A percentile compares a stretch with the other conserved stretches of the same genome.
These are phyloP conservation scores for Forpus xanthops DNA, from an alignment of 2,797 vertebrate genomes.

Conservation along the genomic window DNA sequence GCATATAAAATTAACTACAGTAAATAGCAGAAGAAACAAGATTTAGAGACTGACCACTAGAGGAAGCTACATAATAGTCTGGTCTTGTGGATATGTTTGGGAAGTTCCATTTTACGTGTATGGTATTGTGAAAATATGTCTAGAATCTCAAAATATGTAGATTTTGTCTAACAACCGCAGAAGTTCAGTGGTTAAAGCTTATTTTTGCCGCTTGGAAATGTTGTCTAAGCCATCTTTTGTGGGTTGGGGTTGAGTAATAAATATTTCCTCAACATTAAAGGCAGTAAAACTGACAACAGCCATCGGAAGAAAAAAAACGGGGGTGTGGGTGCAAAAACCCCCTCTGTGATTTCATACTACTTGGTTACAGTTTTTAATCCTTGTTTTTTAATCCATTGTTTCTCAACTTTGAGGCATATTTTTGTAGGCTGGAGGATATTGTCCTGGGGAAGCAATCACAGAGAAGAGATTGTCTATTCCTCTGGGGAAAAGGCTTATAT, in stretches of 20 bases:
- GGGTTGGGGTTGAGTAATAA: background rate
- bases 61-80: slow-evolving; percentile 15
- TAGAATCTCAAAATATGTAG: background rate
- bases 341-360: background rate
- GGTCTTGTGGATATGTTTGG: background rate
- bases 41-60: slow-evolving; percentile 20
- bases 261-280: background rate
- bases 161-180: background rate
- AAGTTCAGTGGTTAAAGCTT: background rate
- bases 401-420: background rate
- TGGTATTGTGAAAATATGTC: background rate
- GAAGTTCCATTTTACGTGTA: background rate
- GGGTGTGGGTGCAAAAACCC: background rate
- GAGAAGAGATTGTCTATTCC: background rate
- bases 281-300: background rate
- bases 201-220: background rate
- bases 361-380: background rate
- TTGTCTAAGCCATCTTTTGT: background rate
- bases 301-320: background rate
- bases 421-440: background rate
- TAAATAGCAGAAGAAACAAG: background rate
- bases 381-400: background rate
- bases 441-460: background rate
- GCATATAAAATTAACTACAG: background rate
- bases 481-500: background rate